Evolutionary conservation across 2,113 vertebrate species (phyloP).

Genomic region (human): DNA sequence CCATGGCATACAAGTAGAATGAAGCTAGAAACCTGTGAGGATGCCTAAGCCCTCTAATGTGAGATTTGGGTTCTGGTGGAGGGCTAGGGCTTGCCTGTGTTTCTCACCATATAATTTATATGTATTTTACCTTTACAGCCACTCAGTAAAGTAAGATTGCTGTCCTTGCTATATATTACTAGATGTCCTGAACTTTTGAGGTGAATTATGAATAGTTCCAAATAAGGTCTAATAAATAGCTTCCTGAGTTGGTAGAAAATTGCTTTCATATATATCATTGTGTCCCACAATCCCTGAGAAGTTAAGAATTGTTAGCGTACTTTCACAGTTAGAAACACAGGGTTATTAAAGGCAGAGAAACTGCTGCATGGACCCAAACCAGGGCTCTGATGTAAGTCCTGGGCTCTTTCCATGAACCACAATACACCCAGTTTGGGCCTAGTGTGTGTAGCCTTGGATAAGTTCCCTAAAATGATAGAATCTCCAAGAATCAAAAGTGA

Average conservation of each 20-base stretch:
- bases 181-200: not conserved
- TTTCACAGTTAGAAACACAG: not conserved
- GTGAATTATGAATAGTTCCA: not conserved
- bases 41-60: not conserved
- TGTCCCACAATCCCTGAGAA: not conserved
- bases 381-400: not conserved
- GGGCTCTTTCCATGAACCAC: not conserved
- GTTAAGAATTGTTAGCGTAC: not conserved
- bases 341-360: not conserved
- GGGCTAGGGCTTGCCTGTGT: not conserved
- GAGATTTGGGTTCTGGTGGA: not conserved
- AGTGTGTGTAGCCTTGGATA: not conserved
- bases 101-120: not conserved
- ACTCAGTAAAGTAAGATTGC: not conserved
- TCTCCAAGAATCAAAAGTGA: not conserved
- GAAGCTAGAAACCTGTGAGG: not conserved
- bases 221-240: not conserved
- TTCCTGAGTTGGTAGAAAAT: not conserved
- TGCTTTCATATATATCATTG: not conserved
- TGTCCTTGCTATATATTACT: not conserved
- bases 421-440: not conserved
- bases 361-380: not conserved
- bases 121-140: not conserved
- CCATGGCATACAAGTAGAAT: not conserved
- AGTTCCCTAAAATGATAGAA: not conserved